Evolutionary conservation across 2,797 vertebrate species (phyloP).

Genomic region (Thaleichthys pacificus): DNA sequence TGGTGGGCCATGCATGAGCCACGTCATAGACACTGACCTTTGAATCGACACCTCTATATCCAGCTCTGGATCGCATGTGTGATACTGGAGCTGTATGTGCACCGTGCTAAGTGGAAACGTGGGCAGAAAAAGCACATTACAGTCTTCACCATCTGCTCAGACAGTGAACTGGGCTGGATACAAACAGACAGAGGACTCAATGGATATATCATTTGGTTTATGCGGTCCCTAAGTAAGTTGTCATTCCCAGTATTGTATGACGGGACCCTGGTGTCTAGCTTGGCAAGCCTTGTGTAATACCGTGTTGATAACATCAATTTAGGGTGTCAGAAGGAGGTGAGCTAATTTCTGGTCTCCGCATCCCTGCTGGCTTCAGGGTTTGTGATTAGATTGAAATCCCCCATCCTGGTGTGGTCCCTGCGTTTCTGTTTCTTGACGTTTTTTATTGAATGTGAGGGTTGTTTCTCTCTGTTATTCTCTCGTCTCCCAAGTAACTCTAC

Average conservation of each 20-base stretch:
- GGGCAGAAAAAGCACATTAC: conserved; percentile 29
- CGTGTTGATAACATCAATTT: conserved; percentile 69
- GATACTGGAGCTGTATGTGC: background rate
- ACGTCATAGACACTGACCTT: background rate
- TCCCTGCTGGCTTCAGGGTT: conserved; percentile 42
- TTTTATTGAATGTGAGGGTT: background rate
- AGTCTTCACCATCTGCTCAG: conserved; percentile 54
- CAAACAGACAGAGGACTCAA: conserved; percentile 61
- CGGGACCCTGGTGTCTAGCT: conserved; percentile 45
- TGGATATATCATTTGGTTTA: conserved; percentile 71
- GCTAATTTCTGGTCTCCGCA: conserved; percentile 49
- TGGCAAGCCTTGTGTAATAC: conserved; percentile 65
- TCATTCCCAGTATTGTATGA: conserved; percentile 64
- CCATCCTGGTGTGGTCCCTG: conserved; percentile 40
- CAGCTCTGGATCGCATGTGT: no score
- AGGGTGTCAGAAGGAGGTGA: conserved; percentile 60
- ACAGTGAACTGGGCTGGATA: conserved; percentile 50
- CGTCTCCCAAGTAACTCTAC: background rate
- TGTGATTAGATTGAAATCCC: conserved; percentile 62
- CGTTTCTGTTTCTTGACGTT: conserved; percentile 41
- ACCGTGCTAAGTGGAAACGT: conserved; percentile 36
- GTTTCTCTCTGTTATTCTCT: no score
- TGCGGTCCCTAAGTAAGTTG: conserved; percentile 69
- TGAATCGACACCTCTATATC: background rate
- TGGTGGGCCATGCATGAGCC: no score